These are phyloP conservation scores for Eremobia ochroleuca DNA, from an alignment of 2,888 invertebrate genomes.

Conservation along the genomic window DNA sequence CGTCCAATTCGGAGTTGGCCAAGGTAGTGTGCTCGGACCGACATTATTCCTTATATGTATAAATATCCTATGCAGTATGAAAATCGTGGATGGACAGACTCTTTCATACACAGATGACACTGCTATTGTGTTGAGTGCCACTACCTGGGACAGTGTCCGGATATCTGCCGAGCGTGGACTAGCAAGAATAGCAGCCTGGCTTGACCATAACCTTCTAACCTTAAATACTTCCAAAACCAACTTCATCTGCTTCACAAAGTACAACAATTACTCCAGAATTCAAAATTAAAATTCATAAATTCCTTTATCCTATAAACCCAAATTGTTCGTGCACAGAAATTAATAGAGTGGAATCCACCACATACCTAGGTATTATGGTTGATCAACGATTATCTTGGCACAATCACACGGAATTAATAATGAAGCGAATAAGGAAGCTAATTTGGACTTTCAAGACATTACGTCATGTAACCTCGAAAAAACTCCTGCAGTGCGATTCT, in stretches of 20 bases:
- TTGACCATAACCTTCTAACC: neutral
- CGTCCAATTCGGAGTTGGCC: neutral
- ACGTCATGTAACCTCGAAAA: neutral
- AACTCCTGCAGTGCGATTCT: too few relatives aligned
- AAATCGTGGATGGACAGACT: too few relatives aligned
- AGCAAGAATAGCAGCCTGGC: neutral
- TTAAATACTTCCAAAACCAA: neutral
- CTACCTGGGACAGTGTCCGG: neutral
- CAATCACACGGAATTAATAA: neutral
- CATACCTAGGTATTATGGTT: too few relatives aligned
- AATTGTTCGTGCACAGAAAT: neutral
- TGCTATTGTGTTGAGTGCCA: neutral
- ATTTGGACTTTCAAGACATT: neutral
- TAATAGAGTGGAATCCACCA: neutral
- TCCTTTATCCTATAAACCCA: neutral
- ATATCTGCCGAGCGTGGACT: neutral
- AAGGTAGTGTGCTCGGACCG: constrained; percentile 5
- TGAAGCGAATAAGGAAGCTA: neutral
- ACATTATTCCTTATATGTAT: neutral
- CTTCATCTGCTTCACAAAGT: neutral
- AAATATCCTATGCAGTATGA: too few relatives aligned
- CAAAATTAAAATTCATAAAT: neutral
- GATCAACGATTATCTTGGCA: too few relatives aligned
- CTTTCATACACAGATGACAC: too few relatives aligned
- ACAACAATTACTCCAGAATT: neutral